Evolutionary conservation across 64 coral and sea anemone genomes (phyloP).

Genomic region (Orbicella faveolata): DNA sequence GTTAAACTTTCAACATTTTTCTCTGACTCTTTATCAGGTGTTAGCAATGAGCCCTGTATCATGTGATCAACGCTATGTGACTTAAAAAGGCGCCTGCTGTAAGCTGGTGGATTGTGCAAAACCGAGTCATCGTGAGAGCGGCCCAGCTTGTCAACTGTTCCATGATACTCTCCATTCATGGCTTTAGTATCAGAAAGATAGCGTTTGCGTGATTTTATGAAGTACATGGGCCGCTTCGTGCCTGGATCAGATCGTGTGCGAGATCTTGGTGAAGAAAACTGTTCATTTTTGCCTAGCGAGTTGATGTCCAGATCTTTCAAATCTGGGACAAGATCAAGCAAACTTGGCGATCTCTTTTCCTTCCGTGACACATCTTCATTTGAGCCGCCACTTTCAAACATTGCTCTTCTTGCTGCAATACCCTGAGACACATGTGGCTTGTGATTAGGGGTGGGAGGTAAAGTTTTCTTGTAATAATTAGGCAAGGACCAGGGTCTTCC

Average conservation of each 20-base stretch:
- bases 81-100: constrained; percentile 50
- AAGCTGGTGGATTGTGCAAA: constrained; percentile 17
- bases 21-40: background rate
- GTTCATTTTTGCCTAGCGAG: background rate
- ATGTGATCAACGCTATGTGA: constrained; percentile 68
- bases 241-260: constrained; percentile 67
- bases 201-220: constrained; percentile 4
- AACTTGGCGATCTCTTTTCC: constrained; percentile 71
- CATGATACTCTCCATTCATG: constrained; percentile 16
- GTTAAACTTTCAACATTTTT: background rate
- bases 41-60: background rate
- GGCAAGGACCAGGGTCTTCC: constrained; percentile 79
- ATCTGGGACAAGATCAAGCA: constrained; percentile 85
- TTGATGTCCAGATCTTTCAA: constrained; percentile 37
- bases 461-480: constrained; percentile 83
- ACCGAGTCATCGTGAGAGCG: constrained; percentile 64
- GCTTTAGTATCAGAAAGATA: constrained; percentile 11
- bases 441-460: constrained; percentile 36
- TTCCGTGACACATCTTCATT: constrained; percentile 47
- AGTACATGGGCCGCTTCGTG: constrained; percentile 29
- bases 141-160: constrained; percentile 4
- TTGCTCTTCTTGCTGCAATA: constrained; percentile 79
- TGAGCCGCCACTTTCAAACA: constrained; percentile 67
- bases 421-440: constrained; percentile 84
- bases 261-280: constrained; percentile 8